These are phyloP conservation scores for Hippocampus mohnikei DNA, from an alignment of 2,113 vertebrate species.

Conservation along the genomic window DNA sequence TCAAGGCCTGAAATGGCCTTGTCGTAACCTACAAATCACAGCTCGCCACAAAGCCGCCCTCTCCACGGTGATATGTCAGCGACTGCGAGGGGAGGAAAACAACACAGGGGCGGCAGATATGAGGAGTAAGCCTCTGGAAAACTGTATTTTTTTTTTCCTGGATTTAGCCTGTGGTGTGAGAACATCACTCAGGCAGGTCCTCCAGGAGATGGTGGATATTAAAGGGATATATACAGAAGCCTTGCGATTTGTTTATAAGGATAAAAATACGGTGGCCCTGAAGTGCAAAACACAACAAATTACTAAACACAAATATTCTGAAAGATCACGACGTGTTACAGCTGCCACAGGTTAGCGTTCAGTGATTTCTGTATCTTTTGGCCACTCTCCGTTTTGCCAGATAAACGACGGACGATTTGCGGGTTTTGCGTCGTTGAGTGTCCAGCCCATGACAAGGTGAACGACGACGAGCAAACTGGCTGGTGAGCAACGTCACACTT, in stretches of 20 bases:
- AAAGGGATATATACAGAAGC: conserved; percentile 44
- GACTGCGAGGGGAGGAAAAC: conserved; percentile 43
- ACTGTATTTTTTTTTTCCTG: conserved; percentile 46
- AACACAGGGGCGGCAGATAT: conserved; percentile 44
- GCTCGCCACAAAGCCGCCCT: conserved; percentile 48
- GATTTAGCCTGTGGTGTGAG: conserved; percentile 52
- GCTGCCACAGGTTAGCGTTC: too few relatives aligned
- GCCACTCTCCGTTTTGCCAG: too few relatives aligned
- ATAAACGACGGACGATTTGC: too few relatives aligned
- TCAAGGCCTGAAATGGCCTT: conserved; percentile 67
- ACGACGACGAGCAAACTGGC: neutral
- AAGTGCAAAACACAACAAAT: too few relatives aligned
- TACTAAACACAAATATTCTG: too few relatives aligned
- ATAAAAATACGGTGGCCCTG: conserved; percentile 33
- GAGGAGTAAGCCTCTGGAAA: conserved; percentile 45
- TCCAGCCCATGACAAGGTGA: neutral
- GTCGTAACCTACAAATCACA: conserved; percentile 69
- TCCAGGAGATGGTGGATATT: conserved; percentile 61
- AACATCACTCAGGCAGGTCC: conserved; percentile 50
- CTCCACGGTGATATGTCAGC: conserved; percentile 49
- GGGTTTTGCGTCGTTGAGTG: neutral
- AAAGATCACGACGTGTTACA: too few relatives aligned
- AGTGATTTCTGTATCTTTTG: too few relatives aligned
- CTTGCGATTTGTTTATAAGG: conserved; percentile 65
- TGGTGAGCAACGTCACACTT: too few relatives aligned